phyloP scores from a whole-genome alignment of 2,797 vertebrate genomes.

The Toxotes lorentzi region DNA sequence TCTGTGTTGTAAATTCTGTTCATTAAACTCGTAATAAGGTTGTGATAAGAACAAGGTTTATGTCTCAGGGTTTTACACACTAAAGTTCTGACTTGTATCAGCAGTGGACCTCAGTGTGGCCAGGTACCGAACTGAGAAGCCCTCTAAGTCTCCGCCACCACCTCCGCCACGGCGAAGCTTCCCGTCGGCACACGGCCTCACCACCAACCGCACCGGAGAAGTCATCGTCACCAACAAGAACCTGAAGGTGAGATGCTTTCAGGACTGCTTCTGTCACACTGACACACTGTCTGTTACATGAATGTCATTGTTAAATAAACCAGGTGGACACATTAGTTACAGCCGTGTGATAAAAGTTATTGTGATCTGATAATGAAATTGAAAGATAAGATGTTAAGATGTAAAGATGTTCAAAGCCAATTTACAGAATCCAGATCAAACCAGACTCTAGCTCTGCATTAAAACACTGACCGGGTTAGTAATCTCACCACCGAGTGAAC shows the following conservation, averaged over 20 bases:
- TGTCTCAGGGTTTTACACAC: background rate
- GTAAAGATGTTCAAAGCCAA: background rate
- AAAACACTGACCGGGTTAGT: background rate
- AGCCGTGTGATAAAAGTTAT: too few species aligned
- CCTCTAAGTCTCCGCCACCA: constrained; percentile 94
- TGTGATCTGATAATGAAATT: background rate
- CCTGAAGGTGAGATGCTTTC: constrained; percentile 83
- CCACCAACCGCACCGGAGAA: constrained; percentile 93
- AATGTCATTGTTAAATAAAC: too few species aligned
- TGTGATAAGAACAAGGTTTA: background rate
- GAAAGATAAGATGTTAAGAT: background rate
- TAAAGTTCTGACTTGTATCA: background rate
- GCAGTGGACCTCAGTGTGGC: constrained; percentile 92
- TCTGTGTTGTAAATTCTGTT: background rate
- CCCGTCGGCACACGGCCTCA: constrained; percentile 94
- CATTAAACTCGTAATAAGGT: background rate
- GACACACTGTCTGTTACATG: too few species aligned
- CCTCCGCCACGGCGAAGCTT: constrained; percentile 96
- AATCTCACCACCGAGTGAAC: too few species aligned
- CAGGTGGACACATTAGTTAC: background rate
- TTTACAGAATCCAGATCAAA: too few species aligned
- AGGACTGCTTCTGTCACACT: background rate
- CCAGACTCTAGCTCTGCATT: too few species aligned
- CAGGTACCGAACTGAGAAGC: constrained; percentile 94
- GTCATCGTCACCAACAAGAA: constrained; percentile 93